Conservation (phyloP, 2,113 vertebrate genomes). For the Brachirus orientalis region DNA sequence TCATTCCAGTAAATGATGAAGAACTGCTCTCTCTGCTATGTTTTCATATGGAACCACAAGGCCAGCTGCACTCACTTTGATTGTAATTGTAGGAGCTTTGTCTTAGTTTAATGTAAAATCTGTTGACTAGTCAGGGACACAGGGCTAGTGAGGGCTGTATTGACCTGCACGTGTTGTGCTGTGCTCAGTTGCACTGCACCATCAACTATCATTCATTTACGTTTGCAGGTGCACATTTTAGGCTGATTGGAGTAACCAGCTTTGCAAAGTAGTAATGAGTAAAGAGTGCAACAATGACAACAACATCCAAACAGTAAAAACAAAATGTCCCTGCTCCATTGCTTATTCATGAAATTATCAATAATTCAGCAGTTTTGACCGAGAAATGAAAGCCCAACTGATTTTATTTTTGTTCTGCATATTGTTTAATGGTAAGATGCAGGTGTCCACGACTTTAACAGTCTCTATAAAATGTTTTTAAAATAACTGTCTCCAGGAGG, state of each 20-base stretch:
- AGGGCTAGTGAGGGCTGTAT: background rate
- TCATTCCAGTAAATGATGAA: constrained; percentile 35
- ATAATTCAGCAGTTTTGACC: constrained; percentile 40
- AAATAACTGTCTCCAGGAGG: constrained; percentile 21
- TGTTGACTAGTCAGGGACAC: constrained; percentile 1
- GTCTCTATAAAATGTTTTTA: constrained; percentile 28
- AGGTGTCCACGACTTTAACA: constrained; percentile 14
- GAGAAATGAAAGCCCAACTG: constrained; percentile 19
- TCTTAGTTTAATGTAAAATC: constrained; percentile 30
- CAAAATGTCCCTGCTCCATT: constrained; percentile 13
- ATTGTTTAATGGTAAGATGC: constrained; percentile 9
- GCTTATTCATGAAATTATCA: constrained; percentile 57
- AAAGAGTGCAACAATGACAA: constrained; percentile 7
- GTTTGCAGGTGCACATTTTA: background rate
- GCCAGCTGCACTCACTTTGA: constrained; percentile 1
- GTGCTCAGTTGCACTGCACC: background rate
- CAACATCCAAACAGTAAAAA: constrained; percentile 10
- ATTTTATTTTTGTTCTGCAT: background rate
- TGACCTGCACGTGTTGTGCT: background rate
- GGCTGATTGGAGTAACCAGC: background rate
- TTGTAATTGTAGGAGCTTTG: constrained; percentile 6
- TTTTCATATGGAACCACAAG: background rate
- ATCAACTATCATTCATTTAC: too few relatives aligned
- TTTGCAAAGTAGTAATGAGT: background rate
- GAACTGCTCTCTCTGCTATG: background rate